Percentiles rank a stretch among this genome's conserved stretches.
These are phyloP conservation scores for Leptodactylus fuscus DNA, from an alignment of 2,113 vertebrate species.

Conservation along the genomic window DNA sequence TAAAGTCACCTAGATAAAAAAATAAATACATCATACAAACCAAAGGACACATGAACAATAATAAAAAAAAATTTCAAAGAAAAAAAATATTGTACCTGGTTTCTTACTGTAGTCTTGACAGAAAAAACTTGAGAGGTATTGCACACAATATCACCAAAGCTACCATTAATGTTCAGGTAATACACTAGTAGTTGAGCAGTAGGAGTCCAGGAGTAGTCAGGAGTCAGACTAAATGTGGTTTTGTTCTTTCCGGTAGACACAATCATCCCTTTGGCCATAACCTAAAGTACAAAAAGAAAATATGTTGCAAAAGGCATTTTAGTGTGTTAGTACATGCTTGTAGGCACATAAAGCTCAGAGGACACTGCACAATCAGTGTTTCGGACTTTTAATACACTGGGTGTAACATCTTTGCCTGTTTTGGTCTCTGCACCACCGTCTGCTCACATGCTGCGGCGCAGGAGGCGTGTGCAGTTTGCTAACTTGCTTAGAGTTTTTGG, in stretches of 20 bases:
- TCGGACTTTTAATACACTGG: too few relatives aligned
- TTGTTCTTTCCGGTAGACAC: conserved; percentile 65
- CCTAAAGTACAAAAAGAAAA: conserved; percentile 63
- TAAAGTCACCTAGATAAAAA: conserved; percentile 71
- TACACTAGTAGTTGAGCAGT: conserved; percentile 69
- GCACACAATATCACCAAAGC: conserved; percentile 67
- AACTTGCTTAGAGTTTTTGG: too few relatives aligned
- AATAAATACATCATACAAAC: background rate
- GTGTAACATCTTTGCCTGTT: too few relatives aligned
- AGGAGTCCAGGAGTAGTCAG: conserved; percentile 72
- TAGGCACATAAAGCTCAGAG: background rate
- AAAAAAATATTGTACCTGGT: conserved; percentile 4
- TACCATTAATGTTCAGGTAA: conserved; percentile 61
- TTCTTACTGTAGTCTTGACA: background rate
- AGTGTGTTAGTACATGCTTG: background rate
- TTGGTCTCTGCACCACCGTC: too few relatives aligned
- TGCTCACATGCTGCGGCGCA: too few relatives aligned
- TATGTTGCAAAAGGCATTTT: too few relatives aligned
- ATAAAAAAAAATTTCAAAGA: background rate
- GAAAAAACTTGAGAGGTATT: conserved; percentile 62
- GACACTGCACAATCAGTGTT: too few relatives aligned
- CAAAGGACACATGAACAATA: background rate
- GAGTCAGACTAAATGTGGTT: conserved; percentile 65
- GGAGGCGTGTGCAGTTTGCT: too few relatives aligned
- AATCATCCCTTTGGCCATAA: conserved; percentile 68